Base-by-base conservation (phyloP, 2,113 vertebrate genomes). In the Bufo gargarizans region DNA sequence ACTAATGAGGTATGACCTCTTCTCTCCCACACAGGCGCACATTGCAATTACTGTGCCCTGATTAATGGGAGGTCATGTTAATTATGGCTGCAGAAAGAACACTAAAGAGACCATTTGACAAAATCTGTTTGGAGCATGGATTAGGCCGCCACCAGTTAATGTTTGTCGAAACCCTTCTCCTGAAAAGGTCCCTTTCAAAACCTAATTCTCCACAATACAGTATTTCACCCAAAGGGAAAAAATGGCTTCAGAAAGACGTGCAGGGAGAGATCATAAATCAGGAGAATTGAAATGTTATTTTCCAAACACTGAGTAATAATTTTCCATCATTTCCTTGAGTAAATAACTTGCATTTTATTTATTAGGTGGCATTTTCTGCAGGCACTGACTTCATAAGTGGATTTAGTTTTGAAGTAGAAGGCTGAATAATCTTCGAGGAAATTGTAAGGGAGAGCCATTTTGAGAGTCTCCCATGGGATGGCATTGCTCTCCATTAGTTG, bases 341-440 rank as follows among this genome's bases (percentile, higher is more conserved):
- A 93, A 92, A 92, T 92, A 87, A 83, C 4, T 65, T 91, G 90
- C 91, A 90, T 89, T 90, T 0, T 92, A 86, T 93, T 93, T 93
- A 93, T 92, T 91, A 91, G 91, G 90, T 91, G 91, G 91, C 88
- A 91, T 85, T 91, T 84, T 89, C 84, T 82, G 83, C 80, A 79
- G 86, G 89, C 91, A 93, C 92, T 61, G 0, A 82, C 92, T 77
- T 79, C 77, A 92, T 90, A 84, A 89, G 72, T 56, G 89, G 90
- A 89, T 93, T 93, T 93, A 89, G 92, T 93, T 76, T 93, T 92
- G 89, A 92, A 92, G 90, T 90, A 89, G 86, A 89, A 89, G 85
- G 77, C 89, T 90, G 67, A 74, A 90, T 91, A 90, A 91, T 91
- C 91, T 91, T 72, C 5, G 88, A 91, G 91, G 91, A 93, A 91